A percentile compares a stretch with the other conserved stretches of the same genome.
These are phyloP conservation scores for Porites australiensis DNA, from an alignment of 64 coral and sea anemone species.

Conservation along the genomic window DNA sequence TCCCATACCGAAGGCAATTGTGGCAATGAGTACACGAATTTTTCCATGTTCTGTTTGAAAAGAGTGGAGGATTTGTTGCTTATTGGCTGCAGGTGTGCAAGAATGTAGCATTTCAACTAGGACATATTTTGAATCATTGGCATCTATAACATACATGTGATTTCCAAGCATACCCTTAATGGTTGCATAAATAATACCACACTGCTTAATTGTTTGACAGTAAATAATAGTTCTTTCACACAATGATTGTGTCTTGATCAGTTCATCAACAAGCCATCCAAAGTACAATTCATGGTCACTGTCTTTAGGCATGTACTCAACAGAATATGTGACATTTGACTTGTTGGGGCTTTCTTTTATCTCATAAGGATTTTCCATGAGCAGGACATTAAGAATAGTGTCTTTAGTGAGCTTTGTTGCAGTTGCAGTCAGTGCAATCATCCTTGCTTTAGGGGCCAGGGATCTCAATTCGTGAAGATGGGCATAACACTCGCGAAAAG, in stretches of 20 bases:
- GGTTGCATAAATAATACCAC: slow-evolving; percentile 77
- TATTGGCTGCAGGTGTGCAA: slow-evolving; percentile 75
- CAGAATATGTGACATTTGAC: slow-evolving; percentile 56
- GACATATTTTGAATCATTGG: background rate
- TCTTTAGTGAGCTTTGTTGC: slow-evolving; percentile 41
- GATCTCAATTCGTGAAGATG: slow-evolving; percentile 38
- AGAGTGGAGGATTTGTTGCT: slow-evolving; percentile 61
- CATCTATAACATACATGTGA: slow-evolving; percentile 38
- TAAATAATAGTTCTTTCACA: slow-evolving; percentile 81
- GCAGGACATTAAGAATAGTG: slow-evolving; percentile 25
- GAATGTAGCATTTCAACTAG: slow-evolving; percentile 83
- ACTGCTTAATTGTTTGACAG: slow-evolving; percentile 88
- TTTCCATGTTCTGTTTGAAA: slow-evolving; percentile 52
- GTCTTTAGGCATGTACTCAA: slow-evolving; percentile 70
- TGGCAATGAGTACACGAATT: slow-evolving; percentile 59
- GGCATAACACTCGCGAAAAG: slow-evolving; percentile 35
- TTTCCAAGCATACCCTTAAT: slow-evolving; percentile 65
- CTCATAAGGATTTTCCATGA: slow-evolving; percentile 68
- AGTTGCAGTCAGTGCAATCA: slow-evolving; percentile 66
- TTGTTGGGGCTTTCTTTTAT: slow-evolving; percentile 84
- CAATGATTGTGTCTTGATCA: slow-evolving; percentile 29
- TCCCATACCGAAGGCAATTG: slow-evolving; percentile 86
- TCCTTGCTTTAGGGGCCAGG: slow-evolving; percentile 5
- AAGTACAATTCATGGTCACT: slow-evolving; percentile 70
- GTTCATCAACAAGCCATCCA: slow-evolving; percentile 61